A percentile compares a stretch with the other conserved stretches of the same genome.
These are phyloP conservation scores for Mustela nigripes DNA, from an alignment of 2,113 vertebrate species.

Conservation along the genomic window DNA sequence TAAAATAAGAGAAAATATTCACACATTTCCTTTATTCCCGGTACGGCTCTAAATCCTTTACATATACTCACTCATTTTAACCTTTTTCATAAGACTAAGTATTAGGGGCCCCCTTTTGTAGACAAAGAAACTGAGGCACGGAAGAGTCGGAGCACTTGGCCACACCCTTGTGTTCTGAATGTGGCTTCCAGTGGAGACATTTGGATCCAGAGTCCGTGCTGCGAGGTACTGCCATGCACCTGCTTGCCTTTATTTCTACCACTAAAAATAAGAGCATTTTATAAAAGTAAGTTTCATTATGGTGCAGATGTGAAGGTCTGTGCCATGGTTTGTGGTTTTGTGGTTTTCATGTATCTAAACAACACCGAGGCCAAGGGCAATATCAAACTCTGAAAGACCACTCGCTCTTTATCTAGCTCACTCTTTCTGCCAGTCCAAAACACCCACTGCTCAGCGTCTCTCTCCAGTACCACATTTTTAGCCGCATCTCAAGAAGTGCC, in stretches of 20 bases:
- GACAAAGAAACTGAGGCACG: neutral
- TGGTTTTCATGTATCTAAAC: neutral
- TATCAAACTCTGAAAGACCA: neutral
- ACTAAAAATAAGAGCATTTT: neutral
- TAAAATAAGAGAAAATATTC: neutral
- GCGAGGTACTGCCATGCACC: neutral
- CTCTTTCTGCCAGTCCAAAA: neutral
- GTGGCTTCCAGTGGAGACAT: neutral
- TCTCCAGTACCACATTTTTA: neutral
- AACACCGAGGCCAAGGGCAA: neutral
- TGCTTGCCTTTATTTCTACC: neutral
- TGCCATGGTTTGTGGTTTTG: neutral
- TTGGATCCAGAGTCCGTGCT: neutral
- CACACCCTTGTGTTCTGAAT: fast-evolving
- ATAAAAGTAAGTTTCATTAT: neutral
- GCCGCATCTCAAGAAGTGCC: neutral
- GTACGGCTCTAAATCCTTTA: neutral
- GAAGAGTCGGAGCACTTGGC: neutral
- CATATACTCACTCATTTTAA: neutral
- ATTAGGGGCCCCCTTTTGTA: neutral
- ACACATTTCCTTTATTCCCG: neutral
- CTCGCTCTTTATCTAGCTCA: neutral
- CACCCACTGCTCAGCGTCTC: neutral
- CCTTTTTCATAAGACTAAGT: neutral
- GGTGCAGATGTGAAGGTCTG: neutral